Conservation (phyloP, 1,140 invertebrate species). For the Neelides sp. region DNA sequence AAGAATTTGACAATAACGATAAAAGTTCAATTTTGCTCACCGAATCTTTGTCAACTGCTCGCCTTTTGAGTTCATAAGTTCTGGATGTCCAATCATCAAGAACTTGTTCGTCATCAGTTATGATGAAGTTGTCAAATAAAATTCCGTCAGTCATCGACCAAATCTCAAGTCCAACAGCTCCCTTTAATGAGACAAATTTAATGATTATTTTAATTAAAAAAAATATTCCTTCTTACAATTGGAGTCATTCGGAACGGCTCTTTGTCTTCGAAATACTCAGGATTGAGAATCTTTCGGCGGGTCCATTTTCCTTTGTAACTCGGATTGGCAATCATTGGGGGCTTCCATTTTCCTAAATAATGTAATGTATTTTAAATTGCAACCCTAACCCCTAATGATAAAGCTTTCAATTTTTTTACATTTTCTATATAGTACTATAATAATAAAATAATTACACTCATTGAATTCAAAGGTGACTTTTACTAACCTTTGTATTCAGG, state of each 20-base stretch:
- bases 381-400: background rate
- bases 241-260: constrained; percentile 80
- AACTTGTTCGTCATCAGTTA: constrained; percentile 69
- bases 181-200: constrained; percentile 40
- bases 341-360: constrained; percentile 52
- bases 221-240: constrained; percentile 68
- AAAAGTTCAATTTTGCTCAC: constrained; percentile 45
- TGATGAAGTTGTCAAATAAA: constrained; percentile 87
- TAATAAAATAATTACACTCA: constrained; percentile 2
- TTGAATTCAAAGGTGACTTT: background rate
- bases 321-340: constrained; percentile 82
- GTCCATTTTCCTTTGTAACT: constrained; percentile 90
- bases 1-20: background rate
- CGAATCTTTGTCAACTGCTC: constrained; percentile 60
- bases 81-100: constrained; percentile 67
- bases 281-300: constrained; percentile 74
- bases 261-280: constrained; percentile 83
- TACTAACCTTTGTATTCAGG: constrained; percentile 74
- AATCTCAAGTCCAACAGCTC: constrained; percentile 84
- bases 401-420: background rate
- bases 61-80: constrained; percentile 73
- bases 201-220: background rate
- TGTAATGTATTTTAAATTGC: constrained; percentile 24
- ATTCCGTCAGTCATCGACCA: constrained; percentile 96
- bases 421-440: background rate